Evolutionary conservation across 2,888 invertebrate genomes (phyloP).

Genomic region (Melieria omissa): DNA sequence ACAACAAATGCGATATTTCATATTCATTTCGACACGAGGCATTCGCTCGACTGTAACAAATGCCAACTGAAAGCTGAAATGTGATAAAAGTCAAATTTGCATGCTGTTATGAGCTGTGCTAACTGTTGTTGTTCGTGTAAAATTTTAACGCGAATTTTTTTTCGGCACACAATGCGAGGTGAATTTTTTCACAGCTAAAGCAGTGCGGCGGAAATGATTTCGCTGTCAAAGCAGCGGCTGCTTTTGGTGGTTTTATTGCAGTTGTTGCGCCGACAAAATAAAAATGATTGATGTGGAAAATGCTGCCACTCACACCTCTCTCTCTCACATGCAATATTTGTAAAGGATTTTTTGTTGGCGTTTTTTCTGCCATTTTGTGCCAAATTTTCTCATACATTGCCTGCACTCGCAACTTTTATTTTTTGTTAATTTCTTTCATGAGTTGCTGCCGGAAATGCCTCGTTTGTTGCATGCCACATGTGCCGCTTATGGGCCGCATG

Average conservation of each 20-base stretch:
- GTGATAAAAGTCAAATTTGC: slow-evolving; percentile 17
- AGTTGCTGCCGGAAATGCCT: no score
- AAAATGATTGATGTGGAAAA: slow-evolving; percentile 19
- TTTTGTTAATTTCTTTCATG: neutral
- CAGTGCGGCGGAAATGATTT: no score
- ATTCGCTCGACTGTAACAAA: neutral
- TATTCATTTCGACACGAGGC: no score
- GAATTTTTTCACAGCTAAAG: neutral
- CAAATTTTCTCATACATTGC: neutral
- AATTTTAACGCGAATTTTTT: neutral
- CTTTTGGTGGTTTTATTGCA: neutral
- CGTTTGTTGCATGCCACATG: no score
- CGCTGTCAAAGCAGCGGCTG: no score
- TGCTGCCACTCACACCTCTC: no score
- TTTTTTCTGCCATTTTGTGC: slow-evolving; percentile 9
- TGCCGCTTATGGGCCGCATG: no score
- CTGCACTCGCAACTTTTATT: neutral
- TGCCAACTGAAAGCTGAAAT: neutral
- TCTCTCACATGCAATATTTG: neutral
- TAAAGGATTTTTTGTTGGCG: no score
- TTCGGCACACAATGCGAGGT: neutral
- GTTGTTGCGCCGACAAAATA: slow-evolving; percentile 2
- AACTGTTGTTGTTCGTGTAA: neutral
- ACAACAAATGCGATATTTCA: no score
- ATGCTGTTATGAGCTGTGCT: no score